Evolutionary conservation across 2,888 invertebrate species (phyloP).

Genomic region (Drosophila paranaensis): DNA sequence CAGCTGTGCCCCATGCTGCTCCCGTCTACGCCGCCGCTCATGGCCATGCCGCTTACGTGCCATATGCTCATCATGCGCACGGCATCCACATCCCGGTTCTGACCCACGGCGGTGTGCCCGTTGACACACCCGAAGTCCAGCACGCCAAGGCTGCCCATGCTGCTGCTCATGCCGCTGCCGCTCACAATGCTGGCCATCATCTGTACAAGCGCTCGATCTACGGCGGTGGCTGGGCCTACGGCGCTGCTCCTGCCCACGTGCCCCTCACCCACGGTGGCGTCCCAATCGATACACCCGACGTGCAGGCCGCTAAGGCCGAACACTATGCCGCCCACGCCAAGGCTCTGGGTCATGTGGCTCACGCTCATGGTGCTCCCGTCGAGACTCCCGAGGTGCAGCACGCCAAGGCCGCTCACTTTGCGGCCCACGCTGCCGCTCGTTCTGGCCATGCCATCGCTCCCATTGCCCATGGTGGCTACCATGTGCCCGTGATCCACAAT

Average conservation of each 20-base stretch:
- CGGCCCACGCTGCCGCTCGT: slow-evolving; percentile 84
- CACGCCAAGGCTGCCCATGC: slow-evolving; percentile 86
- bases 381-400: slow-evolving; percentile 86
- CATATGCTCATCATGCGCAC: slow-evolving; percentile 70
- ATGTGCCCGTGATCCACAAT: slow-evolving; percentile 84
- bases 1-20: slow-evolving; percentile 80
- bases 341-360: slow-evolving; percentile 78
- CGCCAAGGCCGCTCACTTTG: slow-evolving; percentile 84
- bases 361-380: slow-evolving; percentile 81
- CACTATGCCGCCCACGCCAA: slow-evolving; percentile 85
- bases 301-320: slow-evolving; percentile 85
- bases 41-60: slow-evolving; percentile 79
- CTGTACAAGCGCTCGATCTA: slow-evolving; percentile 85
- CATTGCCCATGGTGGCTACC: slow-evolving; percentile 77
- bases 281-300: slow-evolving; percentile 86
- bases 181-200: slow-evolving; percentile 83
- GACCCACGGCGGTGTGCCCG: slow-evolving; percentile 84
- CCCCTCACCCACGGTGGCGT: slow-evolving; percentile 85
- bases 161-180: slow-evolving; percentile 85
- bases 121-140: slow-evolving; percentile 85
- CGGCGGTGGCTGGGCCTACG: slow-evolving; percentile 80
- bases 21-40: slow-evolving; percentile 81
- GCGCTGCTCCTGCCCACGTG: slow-evolving; percentile 78
- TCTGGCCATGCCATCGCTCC: slow-evolving; percentile 74
- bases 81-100: slow-evolving; percentile 76